Conservation (phyloP, 2,113 vertebrate genomes). For the Dunckerocampus dactyliophorus region DNA sequence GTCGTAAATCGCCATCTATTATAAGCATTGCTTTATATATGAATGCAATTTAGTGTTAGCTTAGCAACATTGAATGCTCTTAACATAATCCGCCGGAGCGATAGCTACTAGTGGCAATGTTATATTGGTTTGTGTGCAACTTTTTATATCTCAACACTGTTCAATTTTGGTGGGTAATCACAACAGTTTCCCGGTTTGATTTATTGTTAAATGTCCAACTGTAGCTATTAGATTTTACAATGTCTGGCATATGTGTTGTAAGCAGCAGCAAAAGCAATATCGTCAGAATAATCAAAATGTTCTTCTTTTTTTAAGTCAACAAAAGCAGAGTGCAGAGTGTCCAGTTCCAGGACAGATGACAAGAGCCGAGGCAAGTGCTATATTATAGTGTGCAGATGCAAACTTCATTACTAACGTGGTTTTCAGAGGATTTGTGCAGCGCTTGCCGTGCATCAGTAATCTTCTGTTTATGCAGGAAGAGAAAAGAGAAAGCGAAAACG, state of each 20-base stretch:
- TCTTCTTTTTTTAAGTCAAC: slow-evolving; percentile 56
- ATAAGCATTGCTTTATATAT: too few species aligned
- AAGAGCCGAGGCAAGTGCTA: slow-evolving; percentile 59
- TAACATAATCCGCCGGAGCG: not conserved
- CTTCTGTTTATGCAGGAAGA: slow-evolving; percentile 57
- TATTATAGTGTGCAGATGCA: not conserved
- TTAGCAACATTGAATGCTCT: not conserved
- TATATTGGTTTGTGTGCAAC: not conserved
- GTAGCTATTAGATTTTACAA: not conserved
- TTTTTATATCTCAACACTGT: too few species aligned
- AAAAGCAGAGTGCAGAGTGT: slow-evolving; percentile 51
- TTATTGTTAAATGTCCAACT: not conserved
- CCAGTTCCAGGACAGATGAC: slow-evolving; percentile 56
- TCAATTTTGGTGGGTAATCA: too few species aligned
- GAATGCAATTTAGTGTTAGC: not conserved
- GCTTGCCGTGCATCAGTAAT: not conserved
- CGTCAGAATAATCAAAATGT: not conserved
- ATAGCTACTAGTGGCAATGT: not conserved
- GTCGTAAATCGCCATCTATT: not conserved
- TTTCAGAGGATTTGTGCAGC: not conserved
- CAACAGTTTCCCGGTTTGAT: too few species aligned
- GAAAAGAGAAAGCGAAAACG: slow-evolving; percentile 79
- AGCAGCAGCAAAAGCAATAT: too few species aligned
- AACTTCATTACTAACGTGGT: not conserved
- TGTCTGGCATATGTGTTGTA: not conserved